These are phyloP conservation scores for Dendrolimus kikuchii DNA, from an alignment of 1,140 invertebrate species.

Conservation along the genomic window DNA sequence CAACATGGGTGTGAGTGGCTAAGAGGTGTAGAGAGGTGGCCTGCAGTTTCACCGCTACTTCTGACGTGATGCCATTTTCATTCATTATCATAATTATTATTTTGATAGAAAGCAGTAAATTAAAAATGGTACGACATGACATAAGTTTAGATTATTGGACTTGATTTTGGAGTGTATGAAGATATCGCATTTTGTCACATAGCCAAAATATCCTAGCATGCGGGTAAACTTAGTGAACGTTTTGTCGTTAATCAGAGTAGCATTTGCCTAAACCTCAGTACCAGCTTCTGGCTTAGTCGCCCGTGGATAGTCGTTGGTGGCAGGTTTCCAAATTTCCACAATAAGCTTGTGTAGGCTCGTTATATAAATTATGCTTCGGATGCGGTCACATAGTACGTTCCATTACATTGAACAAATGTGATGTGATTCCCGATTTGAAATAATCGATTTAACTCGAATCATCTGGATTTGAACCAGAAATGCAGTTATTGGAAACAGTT, in stretches of 20 bases:
- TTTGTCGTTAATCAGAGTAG: not conserved
- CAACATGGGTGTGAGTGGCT: too few relatives aligned
- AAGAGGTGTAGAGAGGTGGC: too few relatives aligned
- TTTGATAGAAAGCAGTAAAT: too few relatives aligned
- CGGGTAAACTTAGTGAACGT: constrained; percentile 2
- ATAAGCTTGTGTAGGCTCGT: constrained; percentile 20
- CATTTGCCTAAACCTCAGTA: not conserved
- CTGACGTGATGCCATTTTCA: too few relatives aligned
- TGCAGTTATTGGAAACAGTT: too few relatives aligned
- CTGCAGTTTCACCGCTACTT: too few relatives aligned
- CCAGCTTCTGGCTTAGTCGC: constrained; percentile 11
- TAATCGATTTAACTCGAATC: constrained; percentile 14
- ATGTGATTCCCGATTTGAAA: constrained; percentile 15
- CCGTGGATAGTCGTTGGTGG: constrained; percentile 15
- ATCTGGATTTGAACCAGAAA: constrained; percentile 4
- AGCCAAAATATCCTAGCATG: not conserved
- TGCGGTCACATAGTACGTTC: constrained; percentile 31
- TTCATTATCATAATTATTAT: too few relatives aligned
- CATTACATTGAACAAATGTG: constrained; percentile 33
- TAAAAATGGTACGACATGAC: too few relatives aligned
- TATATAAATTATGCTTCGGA: constrained; percentile 31
- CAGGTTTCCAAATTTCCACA: constrained; percentile 27
- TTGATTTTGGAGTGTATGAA: too few relatives aligned
- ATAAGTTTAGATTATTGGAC: too few relatives aligned
- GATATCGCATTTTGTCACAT: too few relatives aligned